Percentiles rank a stretch among this genome's conserved stretches.
phyloP scores from a whole-genome alignment of 2,113 vertebrate genomes.

The Gobio gobio region DNA sequence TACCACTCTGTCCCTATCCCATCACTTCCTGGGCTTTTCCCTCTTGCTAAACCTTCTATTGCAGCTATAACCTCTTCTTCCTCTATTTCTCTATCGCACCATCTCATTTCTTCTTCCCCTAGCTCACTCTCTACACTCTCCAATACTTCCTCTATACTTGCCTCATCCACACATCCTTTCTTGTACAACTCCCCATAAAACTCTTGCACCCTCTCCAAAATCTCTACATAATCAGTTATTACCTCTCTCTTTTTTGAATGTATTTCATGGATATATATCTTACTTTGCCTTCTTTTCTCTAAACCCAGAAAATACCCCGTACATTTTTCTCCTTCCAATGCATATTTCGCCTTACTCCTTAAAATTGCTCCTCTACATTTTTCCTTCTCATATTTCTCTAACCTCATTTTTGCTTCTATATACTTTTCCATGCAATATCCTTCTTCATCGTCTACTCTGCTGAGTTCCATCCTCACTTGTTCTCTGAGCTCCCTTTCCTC shows the following conservation, averaged over 20 bases:
- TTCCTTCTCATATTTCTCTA: background rate
- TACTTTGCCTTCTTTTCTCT: background rate
- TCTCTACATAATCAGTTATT: background rate
- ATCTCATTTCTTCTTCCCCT: background rate
- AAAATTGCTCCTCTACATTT: background rate
- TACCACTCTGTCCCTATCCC: background rate
- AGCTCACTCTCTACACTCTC: background rate
- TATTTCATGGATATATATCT: background rate
- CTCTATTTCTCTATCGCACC: no score
- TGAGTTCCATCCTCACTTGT: background rate
- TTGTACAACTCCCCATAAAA: background rate
- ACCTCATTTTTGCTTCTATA: background rate
- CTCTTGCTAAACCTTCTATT: no score
- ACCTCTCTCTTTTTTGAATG: background rate
- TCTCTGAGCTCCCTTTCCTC: background rate
- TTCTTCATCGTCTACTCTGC: background rate
- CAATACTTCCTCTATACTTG: background rate
- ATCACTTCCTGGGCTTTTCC: background rate
- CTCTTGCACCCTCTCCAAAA: background rate
- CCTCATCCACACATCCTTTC: background rate
- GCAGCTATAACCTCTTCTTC: no score
- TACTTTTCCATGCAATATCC: background rate
- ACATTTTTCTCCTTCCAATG: background rate
- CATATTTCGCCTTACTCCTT: background rate
- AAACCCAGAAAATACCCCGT: background rate